Evolutionary conservation across 2,797 vertebrate species (phyloP), one percentile per base, ranked within the genome.

Genomic region (Molossus molossus): DNA sequence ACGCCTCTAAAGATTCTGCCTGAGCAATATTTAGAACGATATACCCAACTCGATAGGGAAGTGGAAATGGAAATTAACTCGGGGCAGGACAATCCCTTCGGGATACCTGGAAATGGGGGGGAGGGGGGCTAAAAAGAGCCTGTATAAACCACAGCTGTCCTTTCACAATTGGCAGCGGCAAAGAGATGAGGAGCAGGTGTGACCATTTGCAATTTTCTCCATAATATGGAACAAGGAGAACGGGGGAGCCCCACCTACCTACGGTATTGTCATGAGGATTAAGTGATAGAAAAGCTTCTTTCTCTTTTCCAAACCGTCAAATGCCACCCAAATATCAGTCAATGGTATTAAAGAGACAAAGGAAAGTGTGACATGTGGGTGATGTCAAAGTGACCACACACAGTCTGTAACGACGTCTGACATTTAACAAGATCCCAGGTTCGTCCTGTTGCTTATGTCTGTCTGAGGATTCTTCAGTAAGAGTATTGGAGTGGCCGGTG

Each of bases 311-410:
- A 65, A 94, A 92, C 33, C 65, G 18, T 23, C 60, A 64, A 37
- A 76, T 0, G 3, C 60, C 60, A 93, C 6, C 69, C 89, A 91
- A 87, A 91, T 25, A 50, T 75, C 83, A 85, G 33, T 77, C 45
- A 92, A 79, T 73, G 70, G 69, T 17, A 76, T 45, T 17, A 62
- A 25, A 33, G n/a, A 57, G 9, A 85, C 55, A 88, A 90, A 83
- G 93, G 50, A 75, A 83, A 92, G 69, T 1, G 37, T 27, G 29
- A 76, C 57, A 5, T 25, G 40, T 15, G 21, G 57, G 17, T 27
- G 81, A 94, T 20, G 27, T 75, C 69, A 57, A 58, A 58, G 76
- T 29, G 88, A 60, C 5, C 50, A 20, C 33, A 40, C 33, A 25
- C 64, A 57, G 14, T 45, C 9, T 90, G 40, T 37, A 81, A 65